phyloP scores from a whole-genome alignment of 2,113 vertebrate genomes.

The Monopterus albus region DNA sequence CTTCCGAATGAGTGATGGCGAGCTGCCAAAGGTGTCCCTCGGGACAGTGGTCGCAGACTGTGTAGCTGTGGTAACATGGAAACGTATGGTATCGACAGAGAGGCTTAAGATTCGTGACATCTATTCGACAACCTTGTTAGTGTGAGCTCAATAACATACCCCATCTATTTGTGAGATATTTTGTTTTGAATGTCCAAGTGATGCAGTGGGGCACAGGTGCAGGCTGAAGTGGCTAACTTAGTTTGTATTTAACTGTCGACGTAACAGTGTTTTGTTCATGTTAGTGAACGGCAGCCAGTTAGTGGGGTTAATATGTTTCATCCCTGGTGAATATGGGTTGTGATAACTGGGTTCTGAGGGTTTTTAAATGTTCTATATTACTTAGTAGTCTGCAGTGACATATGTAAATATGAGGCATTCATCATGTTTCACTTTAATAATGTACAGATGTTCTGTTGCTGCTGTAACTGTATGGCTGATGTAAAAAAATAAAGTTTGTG shows the following conservation, averaged over 20 bases:
- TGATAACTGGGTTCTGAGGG: too few species aligned
- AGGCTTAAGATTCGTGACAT: constrained; percentile 72
- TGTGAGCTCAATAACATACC: constrained; percentile 50
- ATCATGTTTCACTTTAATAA: too few species aligned
- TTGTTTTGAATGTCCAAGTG: constrained; percentile 30
- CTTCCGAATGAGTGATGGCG: constrained; percentile 65
- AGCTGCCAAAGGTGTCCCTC: constrained; percentile 70
- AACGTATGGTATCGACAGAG: constrained; percentile 33
- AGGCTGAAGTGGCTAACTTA: constrained; percentile 4
- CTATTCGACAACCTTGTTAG: constrained; percentile 70
- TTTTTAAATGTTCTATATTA: too few species aligned
- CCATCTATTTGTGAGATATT: constrained; percentile 41
- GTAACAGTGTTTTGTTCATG: neutral
- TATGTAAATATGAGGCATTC: too few species aligned
- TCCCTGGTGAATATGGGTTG: too few species aligned
- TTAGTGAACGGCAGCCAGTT: neutral
- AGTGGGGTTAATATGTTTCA: neutral
- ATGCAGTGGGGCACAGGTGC: constrained; percentile 24
- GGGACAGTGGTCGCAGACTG: constrained; percentile 59
- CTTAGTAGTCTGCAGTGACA: too few species aligned
- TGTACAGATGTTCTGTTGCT: neutral
- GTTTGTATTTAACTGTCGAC: neutral
- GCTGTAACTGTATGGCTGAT: constrained; percentile 8
- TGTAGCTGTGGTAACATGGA: constrained; percentile 74
- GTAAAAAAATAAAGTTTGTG: neutral